Evolutionary conservation across 2,888 invertebrate species (phyloP).

Genomic region (Tiliacea aurago): DNA sequence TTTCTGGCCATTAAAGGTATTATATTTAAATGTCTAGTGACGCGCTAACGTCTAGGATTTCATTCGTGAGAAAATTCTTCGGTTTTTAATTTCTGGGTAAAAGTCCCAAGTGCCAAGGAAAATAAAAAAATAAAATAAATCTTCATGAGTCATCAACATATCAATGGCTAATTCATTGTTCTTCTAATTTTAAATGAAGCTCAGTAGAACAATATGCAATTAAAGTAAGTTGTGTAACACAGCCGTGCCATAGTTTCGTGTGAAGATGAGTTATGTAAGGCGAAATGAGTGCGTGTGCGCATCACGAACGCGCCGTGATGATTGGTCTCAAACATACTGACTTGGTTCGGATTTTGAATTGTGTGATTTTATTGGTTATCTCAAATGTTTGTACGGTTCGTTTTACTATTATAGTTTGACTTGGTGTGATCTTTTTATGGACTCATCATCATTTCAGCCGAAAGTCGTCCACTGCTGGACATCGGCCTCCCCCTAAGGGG

Average conservation of each 20-base stretch:
- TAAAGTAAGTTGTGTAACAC: constrained; percentile 42
- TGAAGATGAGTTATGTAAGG: constrained; percentile 60
- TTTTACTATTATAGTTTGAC: not conserved
- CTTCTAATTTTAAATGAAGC: constrained; percentile 8
- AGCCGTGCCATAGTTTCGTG: constrained; percentile 52
- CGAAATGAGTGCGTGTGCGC: constrained; percentile 40
- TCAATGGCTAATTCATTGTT: not conserved
- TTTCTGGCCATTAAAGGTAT: constrained; percentile 38
- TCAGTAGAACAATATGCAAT: constrained; percentile 58
- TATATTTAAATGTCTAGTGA: constrained; percentile 9
- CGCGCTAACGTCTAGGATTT: not conserved
- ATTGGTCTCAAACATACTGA: constrained; percentile 51
- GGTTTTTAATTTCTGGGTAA: not conserved
- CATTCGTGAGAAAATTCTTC: constrained; percentile 3
- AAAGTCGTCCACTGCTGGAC: too few species aligned
- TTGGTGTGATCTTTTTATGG: not conserved
- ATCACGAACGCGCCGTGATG: constrained; percentile 39
- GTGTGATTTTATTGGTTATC: constrained; percentile 15
- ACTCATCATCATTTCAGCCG: too few species aligned
- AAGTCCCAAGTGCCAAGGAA: not conserved
- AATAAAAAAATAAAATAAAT: not conserved
- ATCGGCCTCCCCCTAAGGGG: too few species aligned
- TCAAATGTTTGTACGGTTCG: not conserved
- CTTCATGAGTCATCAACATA: not conserved
- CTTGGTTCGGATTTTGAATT: constrained; percentile 40